These are phyloP conservation scores for Frankliniella fusca DNA, from an alignment of 2,888 invertebrate species.

Conservation along the genomic window DNA sequence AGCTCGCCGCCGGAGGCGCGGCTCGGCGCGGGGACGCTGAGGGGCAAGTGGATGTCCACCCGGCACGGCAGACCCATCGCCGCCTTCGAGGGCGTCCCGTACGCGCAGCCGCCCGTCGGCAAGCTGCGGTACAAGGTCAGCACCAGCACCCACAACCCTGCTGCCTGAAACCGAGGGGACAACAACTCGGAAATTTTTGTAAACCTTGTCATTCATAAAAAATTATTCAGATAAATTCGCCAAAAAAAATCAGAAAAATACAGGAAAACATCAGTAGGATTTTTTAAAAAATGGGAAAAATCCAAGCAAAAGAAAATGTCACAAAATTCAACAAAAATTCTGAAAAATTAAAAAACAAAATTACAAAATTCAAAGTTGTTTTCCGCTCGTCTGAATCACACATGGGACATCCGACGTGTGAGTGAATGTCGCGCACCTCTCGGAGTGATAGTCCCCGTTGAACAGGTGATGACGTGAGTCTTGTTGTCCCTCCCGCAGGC, in stretches of 20 bases:
- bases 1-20: background rate
- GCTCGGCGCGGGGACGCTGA: background rate
- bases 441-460: background rate
- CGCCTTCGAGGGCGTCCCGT: slow-evolving; percentile 2
- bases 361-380: background rate
- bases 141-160: background rate
- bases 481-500: background rate
- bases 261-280: too few relatives aligned
- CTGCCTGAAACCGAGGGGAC: background rate
- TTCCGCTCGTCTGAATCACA: background rate
- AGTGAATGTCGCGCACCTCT: background rate
- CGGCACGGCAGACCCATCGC: background rate
- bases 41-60: background rate
- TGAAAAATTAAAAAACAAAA: background rate
- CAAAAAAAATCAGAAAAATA: too few relatives aligned
- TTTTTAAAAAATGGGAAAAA: too few relatives aligned
- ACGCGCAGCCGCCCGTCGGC: background rate
- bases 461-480: background rate
- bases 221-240: background rate
- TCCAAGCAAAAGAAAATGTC: too few relatives aligned
- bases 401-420: background rate
- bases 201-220: background rate
- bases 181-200: background rate
- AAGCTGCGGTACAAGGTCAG: background rate
- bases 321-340: background rate